phyloP scores from a whole-genome alignment of 2,113 vertebrate genomes.

The Caloenas nicobarica region DNA sequence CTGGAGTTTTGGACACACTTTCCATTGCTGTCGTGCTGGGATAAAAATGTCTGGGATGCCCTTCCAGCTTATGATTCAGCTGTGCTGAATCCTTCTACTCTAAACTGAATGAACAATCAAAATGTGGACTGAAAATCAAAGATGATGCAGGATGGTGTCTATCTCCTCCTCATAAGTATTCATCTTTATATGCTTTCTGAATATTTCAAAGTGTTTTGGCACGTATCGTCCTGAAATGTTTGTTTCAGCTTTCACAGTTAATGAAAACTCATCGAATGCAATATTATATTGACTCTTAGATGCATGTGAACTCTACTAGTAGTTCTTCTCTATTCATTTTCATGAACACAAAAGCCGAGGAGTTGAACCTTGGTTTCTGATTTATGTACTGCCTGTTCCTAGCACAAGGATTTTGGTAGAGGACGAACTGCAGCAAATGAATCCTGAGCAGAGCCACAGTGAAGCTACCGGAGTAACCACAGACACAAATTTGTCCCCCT shows the following conservation, averaged over 20 bases:
- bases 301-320: background rate
- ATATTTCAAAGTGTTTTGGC: background rate
- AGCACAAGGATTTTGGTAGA: background rate
- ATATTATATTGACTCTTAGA: background rate
- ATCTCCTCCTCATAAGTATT: background rate
- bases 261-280: constrained; percentile 12
- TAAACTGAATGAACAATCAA: background rate
- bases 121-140: background rate
- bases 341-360: background rate
- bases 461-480: background rate
- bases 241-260: background rate
- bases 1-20: background rate
- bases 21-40: background rate
- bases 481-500: background rate
- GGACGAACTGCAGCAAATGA: background rate
- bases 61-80: constrained; percentile 13
- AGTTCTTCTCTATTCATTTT: background rate
- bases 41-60: background rate
- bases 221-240: background rate
- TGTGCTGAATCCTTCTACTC: background rate
- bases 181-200: background rate
- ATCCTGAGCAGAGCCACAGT: background rate
- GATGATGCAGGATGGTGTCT: background rate
- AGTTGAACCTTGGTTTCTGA: background rate
- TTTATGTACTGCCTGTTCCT: background rate